These are phyloP conservation scores for Grantiella picta DNA, from an alignment of 2,113 vertebrate species.

Conservation along the genomic window DNA sequence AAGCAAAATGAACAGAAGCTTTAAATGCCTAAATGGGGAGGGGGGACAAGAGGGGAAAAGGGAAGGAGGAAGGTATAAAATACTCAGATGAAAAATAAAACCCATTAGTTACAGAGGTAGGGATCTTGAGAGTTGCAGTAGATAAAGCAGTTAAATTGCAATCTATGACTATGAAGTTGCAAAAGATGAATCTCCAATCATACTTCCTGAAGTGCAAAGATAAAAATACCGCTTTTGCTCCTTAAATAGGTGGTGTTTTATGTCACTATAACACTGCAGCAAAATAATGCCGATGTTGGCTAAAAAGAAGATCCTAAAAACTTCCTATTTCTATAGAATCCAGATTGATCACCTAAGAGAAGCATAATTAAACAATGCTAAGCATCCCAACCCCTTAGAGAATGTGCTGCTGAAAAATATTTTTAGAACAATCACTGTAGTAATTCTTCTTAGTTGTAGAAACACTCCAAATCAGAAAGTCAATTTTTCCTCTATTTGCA, in stretches of 20 bases:
- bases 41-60: accelerated
- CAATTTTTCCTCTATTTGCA: slow-evolving; percentile 88
- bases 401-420: slow-evolving; percentile 69
- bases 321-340: slow-evolving; percentile 17
- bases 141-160: slow-evolving; percentile 37
- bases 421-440: slow-evolving; percentile 82
- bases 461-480: slow-evolving; percentile 82
- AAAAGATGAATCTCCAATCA: slow-evolving; percentile 29
- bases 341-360: slow-evolving; percentile 70
- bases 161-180: not conserved
- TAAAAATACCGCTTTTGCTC: slow-evolving; percentile 55
- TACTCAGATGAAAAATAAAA: not conserved
- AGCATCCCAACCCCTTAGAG: slow-evolving; percentile 65
- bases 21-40: not conserved
- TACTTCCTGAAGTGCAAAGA: slow-evolving; percentile 57
- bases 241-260: not conserved
- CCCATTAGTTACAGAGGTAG: not conserved
- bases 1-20: not conserved
- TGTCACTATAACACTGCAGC: not conserved
- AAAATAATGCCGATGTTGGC: slow-evolving; percentile 11
- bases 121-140: not conserved
- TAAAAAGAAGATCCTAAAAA: slow-evolving; percentile 14
- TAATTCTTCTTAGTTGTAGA: slow-evolving; percentile 78
- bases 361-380: slow-evolving; percentile 65
- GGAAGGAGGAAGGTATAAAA: not conserved